Evolutionary conservation across 2,888 invertebrate species (phyloP), one percentile per base, ranked within the genome.

Genomic region (Conchocele bisecta): DNA sequence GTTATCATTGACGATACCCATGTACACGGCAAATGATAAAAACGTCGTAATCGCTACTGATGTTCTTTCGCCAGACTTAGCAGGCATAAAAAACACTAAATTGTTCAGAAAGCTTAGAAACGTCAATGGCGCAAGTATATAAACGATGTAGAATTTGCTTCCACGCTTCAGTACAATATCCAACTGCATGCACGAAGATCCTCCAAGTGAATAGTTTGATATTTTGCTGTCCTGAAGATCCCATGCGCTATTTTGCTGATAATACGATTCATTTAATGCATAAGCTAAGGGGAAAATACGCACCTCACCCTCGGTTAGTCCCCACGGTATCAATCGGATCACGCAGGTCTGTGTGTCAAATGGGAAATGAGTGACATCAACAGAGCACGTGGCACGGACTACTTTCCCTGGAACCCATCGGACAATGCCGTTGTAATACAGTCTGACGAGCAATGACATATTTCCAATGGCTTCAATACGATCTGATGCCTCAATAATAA

Each of bases 11-110:
- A 77, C 44, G 1, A 68, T 61, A 11, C 58, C 26, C 67, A 74
- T 70, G 29, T 60, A 77, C 0, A 78, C 78, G 11, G 70, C 50
- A 46, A 78, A 78, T 5, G 78, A 67, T 41, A 78, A 31, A 33
- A 71, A 74, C 29, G 59, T 58, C 5, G 78, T 78, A 20, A 78
- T 57, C 0, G 74, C 71, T 31, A 71, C 70, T 1, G 71, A 71
- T 3, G 50, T 68, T 5, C 74, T 39, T 44, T 78, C 78, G 2
- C 78, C 78, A 5, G 74, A 69, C 15, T 35, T 50, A 11, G 60
- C 51, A 4, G 69, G 69, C 61, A 76, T 71, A 5, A 58, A n/a
- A 50, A 76, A 66, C 17, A 72, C 72, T 15, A 68, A 20, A 13
- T 53, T 61, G 28, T 72, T 71, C n/a, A 72, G 26, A 2, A 48